Evolutionary conservation across 2,888 invertebrate genomes (phyloP).

Genomic region (Lathronympha strigana): DNA sequence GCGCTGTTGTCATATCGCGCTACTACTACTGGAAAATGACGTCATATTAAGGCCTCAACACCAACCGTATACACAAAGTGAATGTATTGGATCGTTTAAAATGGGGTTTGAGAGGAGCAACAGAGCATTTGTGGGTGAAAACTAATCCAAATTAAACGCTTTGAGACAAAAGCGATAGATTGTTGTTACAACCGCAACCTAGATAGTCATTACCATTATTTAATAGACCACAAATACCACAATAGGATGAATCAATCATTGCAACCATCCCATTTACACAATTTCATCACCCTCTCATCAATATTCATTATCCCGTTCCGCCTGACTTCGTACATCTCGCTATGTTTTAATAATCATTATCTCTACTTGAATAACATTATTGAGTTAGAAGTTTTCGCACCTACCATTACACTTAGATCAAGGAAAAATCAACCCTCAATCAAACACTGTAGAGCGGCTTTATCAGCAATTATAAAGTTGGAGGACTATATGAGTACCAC

Average conservation of each 20-base stretch:
- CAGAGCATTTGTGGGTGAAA: no score
- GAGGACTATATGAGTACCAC: neutral
- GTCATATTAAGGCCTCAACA: no score
- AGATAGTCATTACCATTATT: neutral
- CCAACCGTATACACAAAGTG: no score
- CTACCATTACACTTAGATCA: neutral
- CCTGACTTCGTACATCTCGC: conserved; percentile 33
- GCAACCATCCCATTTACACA: neutral
- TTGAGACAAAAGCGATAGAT: neutral
- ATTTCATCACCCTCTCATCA: conserved; percentile 16
- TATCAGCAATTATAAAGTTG: neutral
- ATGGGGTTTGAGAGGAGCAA: no score
- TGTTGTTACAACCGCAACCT: neutral
- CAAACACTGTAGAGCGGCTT: neutral
- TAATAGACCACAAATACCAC: neutral
- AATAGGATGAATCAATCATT: conserved; percentile 14
- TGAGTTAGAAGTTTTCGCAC: conserved; percentile 28
- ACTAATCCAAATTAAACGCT: no score
- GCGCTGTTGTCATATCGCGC: no score
- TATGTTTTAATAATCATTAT: conserved; percentile 42
- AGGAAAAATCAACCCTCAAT: conserved; percentile 1
- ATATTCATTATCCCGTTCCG: conserved; percentile 36
- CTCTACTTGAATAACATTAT: conserved; percentile 36
- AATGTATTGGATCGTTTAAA: no score
- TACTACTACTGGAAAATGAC: no score